These are phyloP conservation scores for Apogon hyalosoma DNA, from an alignment of 2,797 vertebrate genomes.

Conservation along the genomic window DNA sequence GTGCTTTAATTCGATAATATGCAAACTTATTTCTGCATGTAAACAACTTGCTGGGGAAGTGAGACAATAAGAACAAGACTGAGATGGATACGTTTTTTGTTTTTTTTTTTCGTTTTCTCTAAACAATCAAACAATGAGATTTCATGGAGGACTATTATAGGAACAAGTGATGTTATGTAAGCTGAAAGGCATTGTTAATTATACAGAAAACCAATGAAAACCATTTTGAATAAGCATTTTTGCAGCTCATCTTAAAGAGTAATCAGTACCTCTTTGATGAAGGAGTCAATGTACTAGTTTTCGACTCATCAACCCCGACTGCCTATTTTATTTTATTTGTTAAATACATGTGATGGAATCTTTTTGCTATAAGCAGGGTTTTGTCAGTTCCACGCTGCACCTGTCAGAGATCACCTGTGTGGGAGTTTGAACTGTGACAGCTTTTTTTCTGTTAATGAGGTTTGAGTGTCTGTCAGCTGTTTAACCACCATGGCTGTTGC, in stretches of 20 bases:
- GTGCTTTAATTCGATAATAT: slow-evolving; percentile 35
- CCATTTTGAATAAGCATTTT: slow-evolving; percentile 1
- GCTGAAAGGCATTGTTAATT: neutral
- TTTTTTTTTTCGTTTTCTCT: slow-evolving; percentile 4
- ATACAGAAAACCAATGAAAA: neutral
- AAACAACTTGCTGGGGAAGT: slow-evolving; percentile 10
- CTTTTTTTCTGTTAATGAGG: slow-evolving; percentile 28
- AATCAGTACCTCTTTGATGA: neutral
- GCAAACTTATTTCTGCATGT: slow-evolving; percentile 29
- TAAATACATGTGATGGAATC: slow-evolving; percentile 7
- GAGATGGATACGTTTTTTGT: neutral
- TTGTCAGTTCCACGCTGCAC: slow-evolving; percentile 8
- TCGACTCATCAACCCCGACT: slow-evolving; percentile 1
- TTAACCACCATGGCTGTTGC: neutral
- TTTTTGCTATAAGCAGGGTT: slow-evolving; percentile 1
- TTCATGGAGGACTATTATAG: slow-evolving; percentile 1
- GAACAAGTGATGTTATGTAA: neutral
- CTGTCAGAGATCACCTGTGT: slow-evolving; percentile 28
- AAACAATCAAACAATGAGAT: slow-evolving; percentile 20
- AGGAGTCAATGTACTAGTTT: neutral
- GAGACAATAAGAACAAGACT: slow-evolving; percentile 11
- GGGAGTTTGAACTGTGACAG: slow-evolving; percentile 13
- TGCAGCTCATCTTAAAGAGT: neutral
- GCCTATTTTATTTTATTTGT: slow-evolving; percentile 5
- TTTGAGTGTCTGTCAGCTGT: slow-evolving; percentile 15